Conservation (phyloP, 2,797 vertebrate species). For the Coendou prehensilis region DNA sequence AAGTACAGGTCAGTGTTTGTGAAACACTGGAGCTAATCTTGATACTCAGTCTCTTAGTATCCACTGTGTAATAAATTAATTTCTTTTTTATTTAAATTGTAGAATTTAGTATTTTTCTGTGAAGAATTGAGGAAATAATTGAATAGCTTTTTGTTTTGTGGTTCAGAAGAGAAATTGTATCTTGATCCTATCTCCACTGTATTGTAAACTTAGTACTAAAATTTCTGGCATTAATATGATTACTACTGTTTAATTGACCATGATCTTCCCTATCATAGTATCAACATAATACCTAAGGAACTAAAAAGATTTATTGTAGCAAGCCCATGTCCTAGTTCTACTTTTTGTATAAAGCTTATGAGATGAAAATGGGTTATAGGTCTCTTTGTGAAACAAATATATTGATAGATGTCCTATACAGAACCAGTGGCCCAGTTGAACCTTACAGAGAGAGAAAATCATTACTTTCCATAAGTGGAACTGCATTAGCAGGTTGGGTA, state of each 20-base stretch:
- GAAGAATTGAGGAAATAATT: background rate
- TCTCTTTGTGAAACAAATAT: slow-evolving; percentile 78
- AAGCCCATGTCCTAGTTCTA: slow-evolving; percentile 55
- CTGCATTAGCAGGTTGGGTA: background rate
- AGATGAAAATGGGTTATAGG: slow-evolving; percentile 81
- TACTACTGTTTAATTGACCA: slow-evolving; percentile 30
- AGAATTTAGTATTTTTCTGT: slow-evolving; percentile 31
- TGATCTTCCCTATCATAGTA: background rate
- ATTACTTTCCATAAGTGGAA: slow-evolving; percentile 1
- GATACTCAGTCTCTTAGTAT: background rate
- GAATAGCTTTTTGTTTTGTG: background rate
- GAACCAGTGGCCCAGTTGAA: slow-evolving; percentile 74
- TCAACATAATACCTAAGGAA: background rate
- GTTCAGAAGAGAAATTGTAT: slow-evolving; percentile 12
- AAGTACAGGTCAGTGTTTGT: slow-evolving; percentile 23
- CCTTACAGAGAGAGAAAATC: slow-evolving; percentile 76
- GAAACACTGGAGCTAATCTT: background rate
- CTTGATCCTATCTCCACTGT: background rate
- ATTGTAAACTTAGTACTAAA: slow-evolving; percentile 21
- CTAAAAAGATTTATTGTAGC: slow-evolving; percentile 77
- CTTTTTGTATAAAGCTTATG: slow-evolving; percentile 77
- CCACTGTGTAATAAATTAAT: background rate
- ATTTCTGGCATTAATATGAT: background rate
- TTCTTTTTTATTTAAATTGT: background rate
- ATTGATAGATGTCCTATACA: slow-evolving; percentile 80